These are phyloP conservation scores for Microcebus ravelobensis DNA, from an alignment of 2,113 vertebrate genomes.

Conservation along the genomic window DNA sequence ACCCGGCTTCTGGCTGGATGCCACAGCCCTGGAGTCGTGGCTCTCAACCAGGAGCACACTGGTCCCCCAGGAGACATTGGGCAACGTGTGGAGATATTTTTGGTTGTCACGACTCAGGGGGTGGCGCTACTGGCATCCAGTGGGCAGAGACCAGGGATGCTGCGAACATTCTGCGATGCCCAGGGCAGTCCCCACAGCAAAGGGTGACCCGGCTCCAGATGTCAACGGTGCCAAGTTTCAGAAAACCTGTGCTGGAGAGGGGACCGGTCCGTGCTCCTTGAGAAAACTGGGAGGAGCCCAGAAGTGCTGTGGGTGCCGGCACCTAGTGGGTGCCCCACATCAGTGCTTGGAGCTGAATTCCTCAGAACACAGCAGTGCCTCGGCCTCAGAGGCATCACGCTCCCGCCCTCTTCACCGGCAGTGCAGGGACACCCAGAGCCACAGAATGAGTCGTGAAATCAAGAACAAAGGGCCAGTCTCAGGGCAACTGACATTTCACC, in stretches of 20 bases:
- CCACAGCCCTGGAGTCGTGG: background rate
- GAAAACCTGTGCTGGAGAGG: background rate
- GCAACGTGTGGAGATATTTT: background rate
- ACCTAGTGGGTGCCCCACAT: rapidly evolving
- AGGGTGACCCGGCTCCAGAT: background rate
- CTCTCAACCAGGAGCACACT: background rate
- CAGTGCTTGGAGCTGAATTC: too few species aligned
- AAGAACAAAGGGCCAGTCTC: background rate
- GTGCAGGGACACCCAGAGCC: background rate
- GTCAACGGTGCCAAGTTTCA: background rate
- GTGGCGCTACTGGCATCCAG: background rate
- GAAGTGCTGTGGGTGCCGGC: background rate
- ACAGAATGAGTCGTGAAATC: background rate
- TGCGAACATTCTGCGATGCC: rapidly evolving
- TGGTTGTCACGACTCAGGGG: background rate
- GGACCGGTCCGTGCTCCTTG: background rate
- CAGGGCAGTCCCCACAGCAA: background rate
- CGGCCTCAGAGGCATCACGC: too few species aligned
- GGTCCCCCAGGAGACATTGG: background rate
- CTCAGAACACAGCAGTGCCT: background rate
- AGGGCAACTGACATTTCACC: background rate
- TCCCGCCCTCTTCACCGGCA: background rate
- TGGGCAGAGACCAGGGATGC: background rate
- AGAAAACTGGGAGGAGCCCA: background rate
- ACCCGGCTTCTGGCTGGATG: rapidly evolving